Evolutionary conservation across 2,797 vertebrate species (phyloP), one percentile per base, ranked within the genome.

Genomic region (Micrastur ruficollis): DNA sequence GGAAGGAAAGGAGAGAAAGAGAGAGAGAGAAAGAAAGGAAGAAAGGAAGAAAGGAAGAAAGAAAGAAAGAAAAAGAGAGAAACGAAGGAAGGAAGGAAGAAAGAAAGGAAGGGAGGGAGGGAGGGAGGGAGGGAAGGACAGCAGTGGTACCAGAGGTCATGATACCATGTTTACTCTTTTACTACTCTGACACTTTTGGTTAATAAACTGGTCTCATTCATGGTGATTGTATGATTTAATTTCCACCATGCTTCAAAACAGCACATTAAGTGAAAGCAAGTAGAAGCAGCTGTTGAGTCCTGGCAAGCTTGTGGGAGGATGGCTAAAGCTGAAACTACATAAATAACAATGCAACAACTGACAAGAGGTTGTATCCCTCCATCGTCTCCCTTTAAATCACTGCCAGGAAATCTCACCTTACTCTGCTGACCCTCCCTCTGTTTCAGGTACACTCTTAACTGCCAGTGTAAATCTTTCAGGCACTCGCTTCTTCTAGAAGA

Each of bases 181-280:
- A 25, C 38, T 74, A 29, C 71, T 97, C 59, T 94, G 53, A 65
- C 81, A 90, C 32, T 96, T 93, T 95, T 65, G 47, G 38, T 83
- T 97, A 82, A 40, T 84, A 89, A 95, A 75, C 94, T 90, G 75
- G 5, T 96, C 38, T 94, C 38, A 50, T 86, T 84, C 5, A 8
- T 85, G 36, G 70, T 85, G 58, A 58, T 68, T 84, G 53, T 53
- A 74, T 93, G 56, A 85, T 87, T 96, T 95, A 66, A 94, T 94
- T 96, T 94, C 66, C 62, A 78, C 81, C 72, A 68, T 72, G 25
- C 81, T 96, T 96, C 93, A 91, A 86, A 71, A 84, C 74, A 79
- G 32, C 56, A 74, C 58, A 31, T 71, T 62, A 65, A 49, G 40
- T 44, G 27, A 90, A 86, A 61, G 63, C 22, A 94, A 95, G 58